A percentile compares a stretch with the other conserved stretches of the same genome.
phyloP scores from a whole-genome alignment of 2,113 vertebrate species.

The Neoarius graeffei region DNA sequence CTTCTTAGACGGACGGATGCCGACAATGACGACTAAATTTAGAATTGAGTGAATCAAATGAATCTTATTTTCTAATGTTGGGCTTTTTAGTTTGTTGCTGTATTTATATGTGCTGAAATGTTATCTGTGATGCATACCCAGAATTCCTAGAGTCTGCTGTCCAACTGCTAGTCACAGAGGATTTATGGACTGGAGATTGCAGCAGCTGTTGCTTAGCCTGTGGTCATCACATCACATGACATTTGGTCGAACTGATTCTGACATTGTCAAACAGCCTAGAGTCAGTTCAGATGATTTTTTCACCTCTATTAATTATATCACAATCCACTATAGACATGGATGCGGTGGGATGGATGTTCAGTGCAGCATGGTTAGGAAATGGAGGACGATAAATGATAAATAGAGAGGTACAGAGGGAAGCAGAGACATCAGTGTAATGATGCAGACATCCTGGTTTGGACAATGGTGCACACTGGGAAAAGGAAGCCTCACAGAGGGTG shows the following conservation, averaged over 20 bases:
- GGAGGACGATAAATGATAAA: slow-evolving; percentile 2
- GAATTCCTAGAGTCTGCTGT: not conserved
- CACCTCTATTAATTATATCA: slow-evolving; percentile 20
- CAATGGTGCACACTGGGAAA: slow-evolving; percentile 38
- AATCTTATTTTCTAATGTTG: not conserved
- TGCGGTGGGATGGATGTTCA: not conserved
- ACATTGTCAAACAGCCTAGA: slow-evolving; percentile 22
- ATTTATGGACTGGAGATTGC: slow-evolving; percentile 16
- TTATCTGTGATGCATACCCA: not conserved
- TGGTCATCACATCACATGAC: slow-evolving; percentile 26
- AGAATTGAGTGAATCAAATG: not conserved
- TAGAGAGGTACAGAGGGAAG: not conserved
- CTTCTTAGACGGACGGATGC: too few species aligned
- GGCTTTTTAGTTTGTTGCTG: not conserved
- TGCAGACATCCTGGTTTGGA: slow-evolving; percentile 43
- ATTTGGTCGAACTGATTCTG: slow-evolving; percentile 30
- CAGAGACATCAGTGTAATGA: slow-evolving; percentile 40
- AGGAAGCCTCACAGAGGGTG: slow-evolving; percentile 54
- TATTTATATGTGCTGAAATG: not conserved
- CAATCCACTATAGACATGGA: slow-evolving; percentile 15
- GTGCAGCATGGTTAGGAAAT: not conserved
- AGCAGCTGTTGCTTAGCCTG: slow-evolving; percentile 20
- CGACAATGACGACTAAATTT: not conserved
- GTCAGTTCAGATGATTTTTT: not conserved
- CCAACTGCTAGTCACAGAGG: not conserved